Conservation (phyloP, 2,888 invertebrate species). For the Carcina quercana region DNA sequence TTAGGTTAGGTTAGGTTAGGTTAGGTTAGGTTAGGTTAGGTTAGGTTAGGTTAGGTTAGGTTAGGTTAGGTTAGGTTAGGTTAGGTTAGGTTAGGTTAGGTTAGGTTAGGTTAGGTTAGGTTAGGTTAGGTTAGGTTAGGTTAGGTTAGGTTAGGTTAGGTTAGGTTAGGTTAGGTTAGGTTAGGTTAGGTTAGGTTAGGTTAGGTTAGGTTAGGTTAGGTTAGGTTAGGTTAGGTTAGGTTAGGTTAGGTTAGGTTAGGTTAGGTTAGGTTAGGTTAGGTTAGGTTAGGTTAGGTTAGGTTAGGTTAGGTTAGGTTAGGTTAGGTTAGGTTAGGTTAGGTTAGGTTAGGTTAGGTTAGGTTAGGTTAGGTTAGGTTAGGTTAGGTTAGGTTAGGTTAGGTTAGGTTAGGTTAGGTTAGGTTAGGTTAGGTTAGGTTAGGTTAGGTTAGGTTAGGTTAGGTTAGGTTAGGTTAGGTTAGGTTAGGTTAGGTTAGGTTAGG, state of each 20-base stretch:
- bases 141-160: slow-evolving; percentile 16
- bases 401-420: slow-evolving; percentile 18
- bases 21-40: slow-evolving; percentile 14
- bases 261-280: slow-evolving; percentile 21
- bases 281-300: slow-evolving; percentile 13
- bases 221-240: slow-evolving; percentile 17
- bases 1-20: slow-evolving; percentile 15
- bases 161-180: slow-evolving; percentile 15
- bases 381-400: slow-evolving; percentile 16
- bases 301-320: slow-evolving; percentile 15
- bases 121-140: slow-evolving; percentile 14
- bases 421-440: slow-evolving; percentile 16
- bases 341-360: slow-evolving; percentile 18
- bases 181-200: slow-evolving; percentile 13
- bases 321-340: slow-evolving; percentile 18
- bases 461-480: slow-evolving; percentile 15
- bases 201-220: slow-evolving; percentile 14
- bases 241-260: slow-evolving; percentile 18
- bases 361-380: slow-evolving; percentile 16
- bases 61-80: slow-evolving; percentile 15
- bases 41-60: slow-evolving; percentile 14
- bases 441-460: slow-evolving; percentile 16
- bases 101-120: slow-evolving; percentile 13
- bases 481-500: slow-evolving; percentile 14
- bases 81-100: slow-evolving; percentile 15